A percentile compares a stretch with the other conserved stretches of the same genome.
phyloP scores from a whole-genome alignment of 2,113 vertebrate species.

The Burhinus oedicnemus region DNA sequence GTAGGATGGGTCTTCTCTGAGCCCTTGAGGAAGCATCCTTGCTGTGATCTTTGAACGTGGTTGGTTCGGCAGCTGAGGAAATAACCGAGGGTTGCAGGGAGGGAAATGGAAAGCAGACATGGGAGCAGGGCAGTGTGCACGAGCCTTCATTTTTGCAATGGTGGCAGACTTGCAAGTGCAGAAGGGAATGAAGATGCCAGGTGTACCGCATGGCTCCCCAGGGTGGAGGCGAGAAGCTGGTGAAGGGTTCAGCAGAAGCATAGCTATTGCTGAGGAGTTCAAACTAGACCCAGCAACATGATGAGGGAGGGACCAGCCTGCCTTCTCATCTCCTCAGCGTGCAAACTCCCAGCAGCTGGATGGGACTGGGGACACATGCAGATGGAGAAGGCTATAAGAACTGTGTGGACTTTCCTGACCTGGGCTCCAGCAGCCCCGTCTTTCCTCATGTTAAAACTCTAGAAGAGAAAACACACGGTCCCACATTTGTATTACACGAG shows the following conservation, averaged over 20 bases:
- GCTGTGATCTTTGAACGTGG: background rate
- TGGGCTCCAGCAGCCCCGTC: background rate
- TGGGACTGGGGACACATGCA: background rate
- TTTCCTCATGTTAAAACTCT: background rate
- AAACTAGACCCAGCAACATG: background rate
- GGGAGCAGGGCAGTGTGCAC: fast-evolving
- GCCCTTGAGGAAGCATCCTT: background rate
- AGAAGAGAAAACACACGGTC: background rate
- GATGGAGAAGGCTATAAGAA: background rate
- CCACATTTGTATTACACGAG: background rate
- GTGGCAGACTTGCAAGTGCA: background rate
- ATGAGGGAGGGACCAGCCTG: background rate
- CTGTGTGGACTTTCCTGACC: background rate
- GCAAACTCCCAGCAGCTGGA: background rate
- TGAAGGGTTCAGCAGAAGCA: background rate
- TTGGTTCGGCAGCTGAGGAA: background rate
- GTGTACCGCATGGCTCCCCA: background rate
- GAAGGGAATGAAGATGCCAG: background rate
- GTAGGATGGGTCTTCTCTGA: background rate
- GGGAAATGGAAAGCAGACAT: background rate
- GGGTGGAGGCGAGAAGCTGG: background rate
- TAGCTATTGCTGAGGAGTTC: background rate
- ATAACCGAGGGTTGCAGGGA: background rate
- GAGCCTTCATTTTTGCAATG: background rate
- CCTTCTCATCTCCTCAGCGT: background rate